phyloP scores from a whole-genome alignment of 2,113 vertebrate species.

The Upupa epops region DNA sequence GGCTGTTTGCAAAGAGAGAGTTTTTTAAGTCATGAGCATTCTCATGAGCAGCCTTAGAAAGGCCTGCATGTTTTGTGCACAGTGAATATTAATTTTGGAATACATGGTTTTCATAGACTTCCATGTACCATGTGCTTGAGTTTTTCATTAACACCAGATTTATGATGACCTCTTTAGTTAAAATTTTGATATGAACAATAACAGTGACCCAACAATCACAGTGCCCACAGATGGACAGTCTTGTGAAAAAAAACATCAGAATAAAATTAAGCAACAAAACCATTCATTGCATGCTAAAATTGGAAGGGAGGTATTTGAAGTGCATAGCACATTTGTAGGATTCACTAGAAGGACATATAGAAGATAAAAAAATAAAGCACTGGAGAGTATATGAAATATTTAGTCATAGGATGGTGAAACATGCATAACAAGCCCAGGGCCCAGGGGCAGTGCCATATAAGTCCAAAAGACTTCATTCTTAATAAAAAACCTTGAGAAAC shows the following conservation, averaged over 20 bases:
- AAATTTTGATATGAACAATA: not conserved
- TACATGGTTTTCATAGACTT: not conserved
- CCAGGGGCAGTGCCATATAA: not conserved
- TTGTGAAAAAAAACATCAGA: not conserved
- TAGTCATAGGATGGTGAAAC: not conserved
- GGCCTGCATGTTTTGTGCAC: not conserved
- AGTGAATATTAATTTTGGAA: not conserved
- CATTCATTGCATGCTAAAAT: not conserved
- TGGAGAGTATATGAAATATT: not conserved
- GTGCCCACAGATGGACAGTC: not conserved
- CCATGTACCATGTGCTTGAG: not conserved
- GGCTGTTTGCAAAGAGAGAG: not conserved
- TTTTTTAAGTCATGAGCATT: not conserved
- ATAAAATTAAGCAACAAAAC: not conserved
- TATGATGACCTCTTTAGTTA: not conserved
- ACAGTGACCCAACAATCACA: not conserved
- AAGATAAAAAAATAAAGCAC: not conserved
- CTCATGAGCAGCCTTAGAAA: not conserved
- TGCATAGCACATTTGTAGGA: not conserved
- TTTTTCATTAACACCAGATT: not conserved
- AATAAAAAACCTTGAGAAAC: not conserved
- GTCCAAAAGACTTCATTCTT: not conserved
- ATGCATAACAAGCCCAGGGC: not conserved
- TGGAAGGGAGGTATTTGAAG: not conserved
- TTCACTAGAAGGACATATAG: not conserved